A percentile compares a stretch with the other conserved stretches of the same genome.
These are phyloP conservation scores for Pachyuromys duprasi DNA, from an alignment of 2,797 vertebrate species.

Conservation along the genomic window DNA sequence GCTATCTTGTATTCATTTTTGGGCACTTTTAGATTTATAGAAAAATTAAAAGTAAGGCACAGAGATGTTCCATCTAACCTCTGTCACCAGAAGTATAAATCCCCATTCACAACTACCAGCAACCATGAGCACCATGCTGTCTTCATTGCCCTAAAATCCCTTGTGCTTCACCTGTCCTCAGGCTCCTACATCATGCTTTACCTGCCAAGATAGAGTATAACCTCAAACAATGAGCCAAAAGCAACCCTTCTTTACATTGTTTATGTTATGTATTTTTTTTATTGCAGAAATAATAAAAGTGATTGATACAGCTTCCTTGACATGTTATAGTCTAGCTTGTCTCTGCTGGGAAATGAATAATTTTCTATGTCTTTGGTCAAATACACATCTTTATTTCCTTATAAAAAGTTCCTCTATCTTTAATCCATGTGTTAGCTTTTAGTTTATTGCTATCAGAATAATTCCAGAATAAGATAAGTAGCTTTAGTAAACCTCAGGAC, in stretches of 20 bases:
- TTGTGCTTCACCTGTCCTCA: not conserved
- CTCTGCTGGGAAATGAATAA: not conserved
- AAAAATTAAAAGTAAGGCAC: not conserved
- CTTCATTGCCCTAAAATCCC: not conserved
- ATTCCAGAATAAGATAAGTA: conserved; percentile 27
- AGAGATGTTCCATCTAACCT: not conserved
- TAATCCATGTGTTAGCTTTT: not conserved
- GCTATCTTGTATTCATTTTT: not conserved
- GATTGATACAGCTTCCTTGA: not conserved
- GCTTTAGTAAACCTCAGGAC: not conserved
- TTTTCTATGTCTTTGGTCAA: conserved; percentile 19
- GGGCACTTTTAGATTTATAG: not conserved
- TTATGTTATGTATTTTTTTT: not conserved
- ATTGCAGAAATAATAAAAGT: not conserved
- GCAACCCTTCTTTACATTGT: not conserved
- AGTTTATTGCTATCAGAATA: conserved; percentile 16
- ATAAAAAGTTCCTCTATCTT: not conserved
- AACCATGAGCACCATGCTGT: not conserved
- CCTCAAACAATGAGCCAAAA: not conserved
- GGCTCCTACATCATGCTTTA: not conserved
- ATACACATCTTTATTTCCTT: not conserved
- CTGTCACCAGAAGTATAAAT: not conserved
- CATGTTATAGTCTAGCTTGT: not conserved
- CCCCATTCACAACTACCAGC: not conserved
- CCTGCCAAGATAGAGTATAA: no score